phyloP scores from a whole-genome alignment of 1,140 invertebrate genomes.

The Heterodera schachtii region DNA sequence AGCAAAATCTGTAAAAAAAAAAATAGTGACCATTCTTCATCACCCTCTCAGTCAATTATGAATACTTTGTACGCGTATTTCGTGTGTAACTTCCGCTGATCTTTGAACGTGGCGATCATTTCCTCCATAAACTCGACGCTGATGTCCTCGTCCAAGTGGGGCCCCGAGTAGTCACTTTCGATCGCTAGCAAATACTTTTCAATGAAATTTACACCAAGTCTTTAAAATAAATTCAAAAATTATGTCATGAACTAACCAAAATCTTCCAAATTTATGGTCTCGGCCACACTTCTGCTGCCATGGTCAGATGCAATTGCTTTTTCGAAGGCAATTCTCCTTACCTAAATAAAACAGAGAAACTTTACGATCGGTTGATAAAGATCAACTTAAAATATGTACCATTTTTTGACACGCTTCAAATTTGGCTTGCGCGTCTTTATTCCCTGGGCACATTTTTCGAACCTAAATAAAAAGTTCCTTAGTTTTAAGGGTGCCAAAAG shows the following conservation, averaged over 20 bases:
- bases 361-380: neutral
- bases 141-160: constrained; percentile 84
- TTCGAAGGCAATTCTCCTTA: constrained; percentile 90
- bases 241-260: constrained; percentile 75
- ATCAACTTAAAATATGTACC: constrained; percentile 58
- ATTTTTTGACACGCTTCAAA: constrained; percentile 93
- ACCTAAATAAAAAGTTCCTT: constrained; percentile 71
- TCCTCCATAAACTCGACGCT: constrained; percentile 73
- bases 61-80: constrained; percentile 95
- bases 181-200: constrained; percentile 70
- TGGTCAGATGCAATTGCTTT: constrained; percentile 94
- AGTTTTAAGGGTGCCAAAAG: no score
- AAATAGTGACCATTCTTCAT: constrained; percentile 7
- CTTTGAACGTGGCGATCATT: constrained; percentile 85
- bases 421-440: constrained; percentile 91
- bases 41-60: neutral
- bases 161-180: constrained; percentile 90
- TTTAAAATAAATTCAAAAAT: no score
- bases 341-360: neutral
- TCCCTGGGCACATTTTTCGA: constrained; percentile 83
- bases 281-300: constrained; percentile 80
- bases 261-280: constrained; percentile 82
- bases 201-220: neutral
- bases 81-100: constrained; percentile 87
- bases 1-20: constrained; percentile 77